Evolutionary conservation across 1,140 invertebrate species (phyloP).

Genomic region (Sitophilus oryzae): DNA sequence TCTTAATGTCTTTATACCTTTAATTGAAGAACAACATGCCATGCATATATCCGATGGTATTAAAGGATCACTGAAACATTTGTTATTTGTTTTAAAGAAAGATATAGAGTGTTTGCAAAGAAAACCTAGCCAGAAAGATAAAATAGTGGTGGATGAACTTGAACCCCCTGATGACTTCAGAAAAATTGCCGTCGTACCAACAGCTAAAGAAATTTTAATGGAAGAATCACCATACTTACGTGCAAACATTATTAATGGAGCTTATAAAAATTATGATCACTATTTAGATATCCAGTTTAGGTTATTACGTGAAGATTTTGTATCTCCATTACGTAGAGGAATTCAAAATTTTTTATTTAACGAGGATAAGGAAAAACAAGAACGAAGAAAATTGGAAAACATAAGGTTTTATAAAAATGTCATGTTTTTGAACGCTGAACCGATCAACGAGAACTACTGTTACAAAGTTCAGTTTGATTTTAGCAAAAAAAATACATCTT

Average conservation of each 20-base stretch:
- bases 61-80: constrained; percentile 32
- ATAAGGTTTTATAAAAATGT: constrained; percentile 17
- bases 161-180: constrained; percentile 47
- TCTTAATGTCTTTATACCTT: constrained; percentile 40
- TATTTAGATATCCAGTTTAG: constrained; percentile 76
- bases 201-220: constrained; percentile 37
- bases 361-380: constrained; percentile 35
- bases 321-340: constrained; percentile 52
- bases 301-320: constrained; percentile 71
- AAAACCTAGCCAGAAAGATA: constrained; percentile 20
- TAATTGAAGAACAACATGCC: constrained; percentile 38
- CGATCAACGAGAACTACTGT: constrained; percentile 27
- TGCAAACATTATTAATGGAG: constrained; percentile 57
- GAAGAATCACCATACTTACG: constrained; percentile 48
- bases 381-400: too few species aligned
- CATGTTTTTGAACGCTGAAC: constrained; percentile 24
- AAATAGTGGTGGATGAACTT: constrained; percentile 25
- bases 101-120: constrained; percentile 34
- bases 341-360: constrained; percentile 47
- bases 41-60: constrained; percentile 41
- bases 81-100: constrained; percentile 38
- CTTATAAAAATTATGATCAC: constrained; percentile 57
- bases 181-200: constrained; percentile 46
- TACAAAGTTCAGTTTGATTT: constrained; percentile 27
- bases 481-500: constrained; percentile 21